Evolutionary conservation across 2,888 invertebrate species (phyloP), one percentile per base, ranked within the genome.

Genomic region (Rhamnusium bicolor): DNA sequence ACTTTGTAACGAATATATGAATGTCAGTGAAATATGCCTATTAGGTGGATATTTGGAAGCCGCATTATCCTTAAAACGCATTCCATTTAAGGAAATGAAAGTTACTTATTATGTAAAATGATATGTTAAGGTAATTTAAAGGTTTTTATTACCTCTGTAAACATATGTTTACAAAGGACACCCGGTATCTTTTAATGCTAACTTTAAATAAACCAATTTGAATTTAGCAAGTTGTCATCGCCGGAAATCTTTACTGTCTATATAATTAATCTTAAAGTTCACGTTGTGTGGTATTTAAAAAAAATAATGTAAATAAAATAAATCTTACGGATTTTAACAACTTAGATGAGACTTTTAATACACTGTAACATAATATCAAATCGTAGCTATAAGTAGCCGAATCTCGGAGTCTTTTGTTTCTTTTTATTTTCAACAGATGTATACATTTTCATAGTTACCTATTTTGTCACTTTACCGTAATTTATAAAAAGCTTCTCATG

Each of bases 231-330:
- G n/a, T 32, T 53, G 32, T 32, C 53, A 12, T 19, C 21, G 62
- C 19, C n/a, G 12, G 32, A 19, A 2, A n/a, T 49, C 63, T 63
- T 63, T 51, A 51, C 14, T 18, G 27, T 18, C 16, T 27, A 14
- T 49, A 16, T 32, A 65, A 53, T 53, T 53, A 65, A 65, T 63
- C 65, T 53, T 19, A 58, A 53, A 53, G 18, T 65, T 65, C 27
- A 32, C 32, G 53, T 53, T 53, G 49, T 47, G 18, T 51, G 63
- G 61, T 63, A 63, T 63, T 51, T 14, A 8, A 29, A 53, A 32
- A 53, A 65, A 51, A 53, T 49, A 40, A 40, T 4, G 18, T 51
- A 47, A 47, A 47, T 27, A 21, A 47, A 63, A 47, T 53, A 65
- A 65, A 65, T 65, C 65, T 24, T 18, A 0, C 4, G 19, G 32